A percentile compares a stretch with the other conserved stretches of the same genome.
phyloP scores from a whole-genome alignment of 2,888 invertebrate species.

The Yponomeuta sedellus region DNA sequence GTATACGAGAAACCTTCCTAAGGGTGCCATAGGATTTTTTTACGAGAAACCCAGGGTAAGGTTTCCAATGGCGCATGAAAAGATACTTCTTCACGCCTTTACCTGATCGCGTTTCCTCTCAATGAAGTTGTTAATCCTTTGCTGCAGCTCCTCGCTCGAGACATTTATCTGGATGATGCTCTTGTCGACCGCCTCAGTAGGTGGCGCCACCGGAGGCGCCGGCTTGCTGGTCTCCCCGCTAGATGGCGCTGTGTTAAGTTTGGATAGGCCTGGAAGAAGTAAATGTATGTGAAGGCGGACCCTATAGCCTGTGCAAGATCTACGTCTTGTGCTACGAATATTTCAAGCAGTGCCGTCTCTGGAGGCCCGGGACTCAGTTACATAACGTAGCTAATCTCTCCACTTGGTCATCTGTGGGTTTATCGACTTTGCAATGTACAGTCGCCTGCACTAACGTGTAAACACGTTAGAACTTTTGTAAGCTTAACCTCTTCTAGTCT shows the following conservation, averaged over 20 bases:
- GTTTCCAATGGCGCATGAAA: neutral
- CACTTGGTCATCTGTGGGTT: too few species aligned
- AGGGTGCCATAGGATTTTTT: too few species aligned
- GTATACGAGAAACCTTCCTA: too few species aligned
- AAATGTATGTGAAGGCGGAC: neutral
- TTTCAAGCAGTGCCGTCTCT: too few species aligned
- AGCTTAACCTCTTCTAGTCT: too few species aligned
- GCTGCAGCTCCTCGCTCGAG: constrained; percentile 78
- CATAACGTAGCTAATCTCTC: too few species aligned
- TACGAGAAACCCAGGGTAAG: too few species aligned
- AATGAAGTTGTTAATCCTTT: constrained; percentile 84
- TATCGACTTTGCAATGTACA: too few species aligned
- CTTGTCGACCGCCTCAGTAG: constrained; percentile 35
- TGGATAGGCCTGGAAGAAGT: neutral
- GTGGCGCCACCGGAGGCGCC: neutral
- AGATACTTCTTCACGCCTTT: neutral
- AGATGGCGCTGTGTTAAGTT: neutral
- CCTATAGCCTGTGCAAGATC: neutral
- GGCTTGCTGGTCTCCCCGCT: neutral
- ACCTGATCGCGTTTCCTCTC: constrained; percentile 83
- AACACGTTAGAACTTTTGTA: too few species aligned
- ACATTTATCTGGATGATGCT: constrained; percentile 82
- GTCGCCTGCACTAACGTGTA: too few species aligned
- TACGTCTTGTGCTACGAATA: too few species aligned
- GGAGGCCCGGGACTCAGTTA: too few species aligned